A percentile compares a stretch with the other conserved stretches of the same genome.
phyloP scores from a whole-genome alignment of 2,888 invertebrate species.

The Ernsta delagoae region DNA sequence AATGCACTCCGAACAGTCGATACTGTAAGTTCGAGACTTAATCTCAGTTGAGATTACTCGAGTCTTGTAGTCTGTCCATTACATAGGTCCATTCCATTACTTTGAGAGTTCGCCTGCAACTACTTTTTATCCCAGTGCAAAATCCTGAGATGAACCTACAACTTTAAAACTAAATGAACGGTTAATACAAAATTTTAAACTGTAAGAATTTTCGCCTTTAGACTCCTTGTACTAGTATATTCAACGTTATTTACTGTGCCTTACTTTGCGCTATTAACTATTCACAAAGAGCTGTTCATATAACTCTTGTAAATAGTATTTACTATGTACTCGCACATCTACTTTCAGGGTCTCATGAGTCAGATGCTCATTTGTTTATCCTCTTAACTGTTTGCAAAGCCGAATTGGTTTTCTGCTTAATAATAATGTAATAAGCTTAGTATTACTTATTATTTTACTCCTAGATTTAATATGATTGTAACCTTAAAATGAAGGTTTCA shows the following conservation, averaged over 20 bases:
- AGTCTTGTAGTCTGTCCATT: slow-evolving; percentile 58
- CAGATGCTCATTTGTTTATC: slow-evolving; percentile 12
- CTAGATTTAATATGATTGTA: not conserved
- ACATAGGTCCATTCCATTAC: slow-evolving; percentile 57
- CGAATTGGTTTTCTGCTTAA: slow-evolving; percentile 18
- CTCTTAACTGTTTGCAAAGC: slow-evolving; percentile 2
- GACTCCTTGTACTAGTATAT: not conserved
- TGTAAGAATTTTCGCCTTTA: slow-evolving; percentile 42
- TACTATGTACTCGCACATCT: slow-evolving; percentile 7
- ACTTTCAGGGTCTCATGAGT: slow-evolving; percentile 18
- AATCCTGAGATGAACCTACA: slow-evolving; percentile 50
- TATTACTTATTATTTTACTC: not conserved
- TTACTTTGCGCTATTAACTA: slow-evolving; percentile 27
- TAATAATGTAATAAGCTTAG: too few relatives aligned
- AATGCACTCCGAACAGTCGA: slow-evolving; percentile 62
- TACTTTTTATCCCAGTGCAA: slow-evolving; percentile 52
- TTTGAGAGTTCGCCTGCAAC: slow-evolving; percentile 57
- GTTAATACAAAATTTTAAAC: slow-evolving; percentile 54
- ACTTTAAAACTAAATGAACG: slow-evolving; percentile 66
- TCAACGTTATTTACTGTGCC: slow-evolving; percentile 11
- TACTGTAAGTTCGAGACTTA: slow-evolving; percentile 73
- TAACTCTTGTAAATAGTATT: slow-evolving; percentile 26
- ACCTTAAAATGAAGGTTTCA: too few relatives aligned
- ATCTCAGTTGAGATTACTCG: slow-evolving; percentile 72
- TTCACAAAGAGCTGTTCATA: slow-evolving; percentile 32